Conservation (phyloP, 1,140 invertebrate genomes). For the Cotesia glomerata region DNA sequence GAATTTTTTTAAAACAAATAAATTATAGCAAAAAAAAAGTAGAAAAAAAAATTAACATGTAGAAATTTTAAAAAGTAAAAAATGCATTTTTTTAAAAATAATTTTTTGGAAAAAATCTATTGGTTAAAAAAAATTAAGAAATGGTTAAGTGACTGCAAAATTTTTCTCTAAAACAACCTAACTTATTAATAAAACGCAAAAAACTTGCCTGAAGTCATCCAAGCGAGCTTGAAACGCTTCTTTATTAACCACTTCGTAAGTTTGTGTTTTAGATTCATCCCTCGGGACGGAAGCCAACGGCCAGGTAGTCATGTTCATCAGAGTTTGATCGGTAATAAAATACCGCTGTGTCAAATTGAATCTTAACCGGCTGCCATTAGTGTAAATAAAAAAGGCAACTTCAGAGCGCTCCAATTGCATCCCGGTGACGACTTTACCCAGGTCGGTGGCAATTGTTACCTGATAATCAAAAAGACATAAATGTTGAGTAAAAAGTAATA, state of each 20-base stretch:
- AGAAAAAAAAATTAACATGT: too few species aligned
- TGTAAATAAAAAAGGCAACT: conserved; percentile 85
- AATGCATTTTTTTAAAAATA: too few species aligned
- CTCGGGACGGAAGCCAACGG: conserved; percentile 70
- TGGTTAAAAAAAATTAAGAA: too few species aligned
- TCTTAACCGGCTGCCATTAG: conserved; percentile 77
- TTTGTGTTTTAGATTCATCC: conserved; percentile 64
- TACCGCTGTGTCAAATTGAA: conserved; percentile 78
- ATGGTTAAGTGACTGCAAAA: too few species aligned
- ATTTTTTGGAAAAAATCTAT: too few species aligned
- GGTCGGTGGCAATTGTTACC: conserved; percentile 81
- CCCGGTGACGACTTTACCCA: conserved; percentile 82
- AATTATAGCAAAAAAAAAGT: too few species aligned
- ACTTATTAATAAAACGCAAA: not conserved
- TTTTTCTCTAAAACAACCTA: too few species aligned
- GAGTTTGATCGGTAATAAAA: conserved; percentile 72
- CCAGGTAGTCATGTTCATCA: conserved; percentile 79
- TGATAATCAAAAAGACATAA: conserved; percentile 46
- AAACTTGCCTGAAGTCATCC: conserved; percentile 70
- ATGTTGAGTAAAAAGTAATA: not conserved
- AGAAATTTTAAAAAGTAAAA: too few species aligned
- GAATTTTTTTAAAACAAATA: too few species aligned
- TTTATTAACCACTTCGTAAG: conserved; percentile 67
- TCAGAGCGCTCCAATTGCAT: conserved; percentile 83
- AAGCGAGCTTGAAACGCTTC: conserved; percentile 72